Evolutionary conservation across 2,888 invertebrate species (phyloP), one percentile per base, ranked within the genome.

Genomic region (Eutolmus rufibarbis): DNA sequence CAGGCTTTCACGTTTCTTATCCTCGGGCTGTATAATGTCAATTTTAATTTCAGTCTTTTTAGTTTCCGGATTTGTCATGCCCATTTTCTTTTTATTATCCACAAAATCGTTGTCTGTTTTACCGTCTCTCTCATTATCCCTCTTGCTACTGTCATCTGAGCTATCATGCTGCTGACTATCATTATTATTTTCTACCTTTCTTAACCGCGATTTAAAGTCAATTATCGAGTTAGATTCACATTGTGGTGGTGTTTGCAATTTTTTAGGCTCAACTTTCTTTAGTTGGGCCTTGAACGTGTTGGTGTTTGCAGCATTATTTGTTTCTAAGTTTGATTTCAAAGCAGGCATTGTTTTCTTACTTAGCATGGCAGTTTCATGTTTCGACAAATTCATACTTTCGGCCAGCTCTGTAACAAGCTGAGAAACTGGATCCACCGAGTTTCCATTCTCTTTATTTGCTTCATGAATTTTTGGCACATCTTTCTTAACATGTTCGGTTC

Each of bases 331-430:
- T 40, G 88, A 74, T 51, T 88, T 88, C 28, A 87, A 28, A 86
- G 89, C 46, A 9, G 90, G 89, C 28, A 37, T 78, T 31, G 34
- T 85, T 74, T 87, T 88, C 84, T 81, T 87, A 74, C 86, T 86
- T 66, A 84, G 88, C 74, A 37, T 74, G 87, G 87, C 77, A 84
- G 87, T 79, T 90, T 91, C 56, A 90, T 92, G 91, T 91, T 94
- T 91, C 90, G 94, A 89, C 90, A 96, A 93, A 92, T 96, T 96
- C 90, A 97, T 95, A 90, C 96, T 96, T 92, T 97, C 97, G 82
- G 97, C 97, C 86, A 97, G 94, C 92, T 97, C 97, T 16, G 96
- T 96, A 12, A 97, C 96, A 89, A 97, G 93, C 90, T 97, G 95
- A 84, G 96, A 94, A 14, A 96, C 97, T 0, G 97, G 97, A 92